Conservation (phyloP, 2,888 invertebrate genomes). For the Andrena marginata region DNA sequence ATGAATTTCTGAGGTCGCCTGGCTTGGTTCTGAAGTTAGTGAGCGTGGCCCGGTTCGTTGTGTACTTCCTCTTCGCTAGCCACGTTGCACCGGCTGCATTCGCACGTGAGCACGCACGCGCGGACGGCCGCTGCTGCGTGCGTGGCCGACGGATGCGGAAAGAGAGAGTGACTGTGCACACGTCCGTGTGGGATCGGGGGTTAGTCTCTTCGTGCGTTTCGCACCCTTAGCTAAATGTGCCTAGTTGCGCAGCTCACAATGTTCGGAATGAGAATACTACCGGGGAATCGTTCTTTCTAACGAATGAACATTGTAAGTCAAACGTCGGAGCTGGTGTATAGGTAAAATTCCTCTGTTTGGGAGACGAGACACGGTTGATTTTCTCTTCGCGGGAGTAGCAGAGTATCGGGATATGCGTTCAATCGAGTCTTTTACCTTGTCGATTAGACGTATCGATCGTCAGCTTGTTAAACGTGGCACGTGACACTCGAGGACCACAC, state of each 20-base stretch:
- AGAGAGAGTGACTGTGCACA: conserved; percentile 63
- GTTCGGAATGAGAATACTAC: not conserved
- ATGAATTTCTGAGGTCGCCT: not conserved
- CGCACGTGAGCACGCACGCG: conserved; percentile 70
- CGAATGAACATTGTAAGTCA: not conserved
- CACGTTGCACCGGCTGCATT: conserved; percentile 67
- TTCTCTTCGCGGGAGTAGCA: not conserved
- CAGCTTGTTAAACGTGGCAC: conserved; percentile 5
- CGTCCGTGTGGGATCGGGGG: conserved; percentile 23
- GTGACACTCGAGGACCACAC: conserved; percentile 16
- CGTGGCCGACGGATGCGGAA: conserved; percentile 53
- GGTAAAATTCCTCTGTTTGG: too few species aligned
- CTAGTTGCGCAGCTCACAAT: not conserved
- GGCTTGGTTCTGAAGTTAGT: not conserved
- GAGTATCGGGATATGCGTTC: conserved; percentile 7
- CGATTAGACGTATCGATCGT: conserved; percentile 2
- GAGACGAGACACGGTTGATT: too few species aligned
- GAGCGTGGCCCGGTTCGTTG: conserved; percentile 9
- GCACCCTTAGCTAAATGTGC: not conserved
- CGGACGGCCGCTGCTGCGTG: conserved; percentile 45
- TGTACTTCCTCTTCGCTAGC: conserved; percentile 29
- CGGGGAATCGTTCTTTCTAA: not conserved
- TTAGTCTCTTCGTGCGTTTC: not conserved
- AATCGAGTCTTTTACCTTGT: not conserved
- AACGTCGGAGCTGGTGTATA: not conserved